phyloP scores from a whole-genome alignment of 2,113 vertebrate genomes.

The Prunella himalayana region DNA sequence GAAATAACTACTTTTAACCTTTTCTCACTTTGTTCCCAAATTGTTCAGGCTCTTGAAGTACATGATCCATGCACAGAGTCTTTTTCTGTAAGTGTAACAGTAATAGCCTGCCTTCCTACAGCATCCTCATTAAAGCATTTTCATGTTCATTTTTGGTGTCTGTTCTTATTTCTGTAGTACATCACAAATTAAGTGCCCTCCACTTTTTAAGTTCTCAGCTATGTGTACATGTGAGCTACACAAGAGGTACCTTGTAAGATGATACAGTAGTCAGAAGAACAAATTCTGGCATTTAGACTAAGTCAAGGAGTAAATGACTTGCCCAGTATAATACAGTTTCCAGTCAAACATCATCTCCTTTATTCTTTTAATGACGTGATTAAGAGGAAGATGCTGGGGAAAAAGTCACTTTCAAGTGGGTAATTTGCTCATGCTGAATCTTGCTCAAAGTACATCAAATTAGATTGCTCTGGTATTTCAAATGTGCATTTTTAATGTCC shows the following conservation, averaged over 20 bases:
- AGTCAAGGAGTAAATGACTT: neutral
- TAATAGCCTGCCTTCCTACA: neutral
- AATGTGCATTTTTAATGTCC: neutral
- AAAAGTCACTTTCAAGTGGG: neutral
- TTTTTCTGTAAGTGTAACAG: neutral
- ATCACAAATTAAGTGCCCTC: neutral
- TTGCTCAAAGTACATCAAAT: neutral
- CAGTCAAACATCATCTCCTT: neutral
- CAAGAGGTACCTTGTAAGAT: neutral
- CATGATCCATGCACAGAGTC: rapidly evolving
- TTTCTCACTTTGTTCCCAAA: neutral
- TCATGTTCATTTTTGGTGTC: neutral
- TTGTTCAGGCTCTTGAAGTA: neutral
- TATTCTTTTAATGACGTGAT: neutral
- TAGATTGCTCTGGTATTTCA: neutral
- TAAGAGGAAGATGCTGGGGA: neutral
- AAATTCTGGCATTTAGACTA: neutral
- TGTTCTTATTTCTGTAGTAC: neutral
- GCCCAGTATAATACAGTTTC: neutral
- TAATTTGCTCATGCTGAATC: neutral
- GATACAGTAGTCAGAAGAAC: neutral
- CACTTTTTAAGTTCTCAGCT: neutral
- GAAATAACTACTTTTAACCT: neutral
- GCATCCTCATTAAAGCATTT: neutral
- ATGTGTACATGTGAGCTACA: neutral